Percentiles rank a stretch among this genome's conserved stretches.
phyloP scores from a whole-genome alignment of 2,797 vertebrate genomes.

The Chelon labrosus region DNA sequence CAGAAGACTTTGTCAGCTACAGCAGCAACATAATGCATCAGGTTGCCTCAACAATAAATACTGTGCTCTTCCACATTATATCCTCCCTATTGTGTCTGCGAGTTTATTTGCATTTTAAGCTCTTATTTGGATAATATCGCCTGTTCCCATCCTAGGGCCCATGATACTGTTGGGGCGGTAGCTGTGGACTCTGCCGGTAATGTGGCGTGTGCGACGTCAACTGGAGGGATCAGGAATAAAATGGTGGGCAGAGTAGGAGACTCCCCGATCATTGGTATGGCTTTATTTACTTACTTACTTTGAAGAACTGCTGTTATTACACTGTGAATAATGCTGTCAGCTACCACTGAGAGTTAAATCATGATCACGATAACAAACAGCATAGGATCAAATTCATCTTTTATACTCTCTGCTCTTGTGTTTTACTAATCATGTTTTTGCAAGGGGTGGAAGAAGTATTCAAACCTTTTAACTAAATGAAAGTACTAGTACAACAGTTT shows the following conservation, averaged over 20 bases:
- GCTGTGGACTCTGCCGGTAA: constrained; percentile 83
- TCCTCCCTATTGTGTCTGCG: neutral
- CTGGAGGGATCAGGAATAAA: constrained; percentile 86
- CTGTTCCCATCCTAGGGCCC: constrained; percentile 68
- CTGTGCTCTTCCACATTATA: neutral
- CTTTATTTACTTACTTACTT: neutral
- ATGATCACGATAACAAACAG: neutral
- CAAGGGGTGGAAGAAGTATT: no score
- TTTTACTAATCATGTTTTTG: no score
- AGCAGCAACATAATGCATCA: neutral
- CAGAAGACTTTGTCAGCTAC: neutral
- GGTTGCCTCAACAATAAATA: neutral
- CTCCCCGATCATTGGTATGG: constrained; percentile 85
- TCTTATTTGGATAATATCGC: no score
- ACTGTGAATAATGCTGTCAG: neutral
- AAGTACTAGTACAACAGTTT: no score
- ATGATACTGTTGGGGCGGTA: constrained; percentile 86
- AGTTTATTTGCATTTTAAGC: neutral
- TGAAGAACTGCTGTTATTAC: neutral
- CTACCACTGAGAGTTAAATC: neutral
- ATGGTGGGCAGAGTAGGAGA: constrained; percentile 92
- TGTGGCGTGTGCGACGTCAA: constrained; percentile 87
- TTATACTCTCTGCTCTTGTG: no score
- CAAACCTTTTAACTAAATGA: no score
- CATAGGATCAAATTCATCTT: neutral